phyloP scores from a whole-genome alignment of 2,888 invertebrate genomes.

The Philhelius pedissequus region DNA sequence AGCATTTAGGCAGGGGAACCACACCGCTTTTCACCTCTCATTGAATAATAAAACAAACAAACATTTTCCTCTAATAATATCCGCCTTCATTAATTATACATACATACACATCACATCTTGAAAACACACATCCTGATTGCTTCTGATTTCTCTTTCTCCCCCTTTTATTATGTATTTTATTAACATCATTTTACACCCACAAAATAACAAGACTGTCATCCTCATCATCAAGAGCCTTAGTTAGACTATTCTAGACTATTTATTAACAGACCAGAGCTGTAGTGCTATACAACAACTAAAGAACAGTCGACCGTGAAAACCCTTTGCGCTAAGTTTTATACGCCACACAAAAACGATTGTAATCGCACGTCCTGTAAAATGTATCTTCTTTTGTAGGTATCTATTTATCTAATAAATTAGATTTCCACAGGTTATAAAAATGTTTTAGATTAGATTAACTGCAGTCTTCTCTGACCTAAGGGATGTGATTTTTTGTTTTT shows the following conservation, averaged over 20 bases:
- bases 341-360: constrained; percentile 19
- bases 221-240: neutral
- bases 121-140: neutral
- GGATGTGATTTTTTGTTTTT: neutral
- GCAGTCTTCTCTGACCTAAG: constrained; percentile 15
- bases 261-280: constrained; percentile 12
- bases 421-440: constrained; percentile 61
- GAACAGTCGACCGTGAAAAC: constrained; percentile 16
- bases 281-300: neutral
- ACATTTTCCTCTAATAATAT: neutral
- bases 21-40: neutral
- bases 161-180: neutral
- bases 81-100: neutral
- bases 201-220: constrained; percentile 8
- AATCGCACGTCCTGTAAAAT: constrained; percentile 28
- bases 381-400: constrained; percentile 10
- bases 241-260: neutral
- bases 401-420: constrained; percentile 57
- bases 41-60: neutral
- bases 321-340: constrained; percentile 19
- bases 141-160: neutral
- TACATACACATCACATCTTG: neutral
- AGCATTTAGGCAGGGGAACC: neutral
- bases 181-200: constrained; percentile 29
- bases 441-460: constrained; percentile 51